phyloP scores from a whole-genome alignment of 2,113 vertebrate genomes.

The Saiga tatarica region DNA sequence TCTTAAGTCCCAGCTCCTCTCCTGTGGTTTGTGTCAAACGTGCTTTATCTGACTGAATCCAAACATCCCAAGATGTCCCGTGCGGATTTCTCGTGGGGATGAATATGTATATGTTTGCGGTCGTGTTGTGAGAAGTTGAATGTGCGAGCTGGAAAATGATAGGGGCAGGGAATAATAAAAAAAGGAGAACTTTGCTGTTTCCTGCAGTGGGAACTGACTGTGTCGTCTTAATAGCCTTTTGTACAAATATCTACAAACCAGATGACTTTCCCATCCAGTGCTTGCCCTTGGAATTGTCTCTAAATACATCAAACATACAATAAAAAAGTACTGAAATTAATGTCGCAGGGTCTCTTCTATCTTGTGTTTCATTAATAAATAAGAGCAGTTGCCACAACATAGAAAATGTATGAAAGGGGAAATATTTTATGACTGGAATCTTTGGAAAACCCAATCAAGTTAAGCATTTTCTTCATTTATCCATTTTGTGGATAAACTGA shows the following conservation, averaged over 20 bases:
- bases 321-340: conserved; percentile 44
- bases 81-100: conserved; percentile 55
- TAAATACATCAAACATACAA: conserved; percentile 57
- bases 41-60: background rate
- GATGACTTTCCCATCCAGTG: conserved; percentile 42
- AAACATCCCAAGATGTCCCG: background rate
- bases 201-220: conserved; percentile 3
- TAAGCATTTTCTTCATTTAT: background rate
- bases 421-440: background rate
- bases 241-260: conserved; percentile 33
- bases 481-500: background rate
- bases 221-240: conserved; percentile 60
- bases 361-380: background rate
- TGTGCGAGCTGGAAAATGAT: conserved; percentile 59
- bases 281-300: conserved; percentile 61
- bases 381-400: background rate
- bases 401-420: background rate
- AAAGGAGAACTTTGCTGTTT: conserved; percentile 21
- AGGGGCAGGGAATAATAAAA: conserved; percentile 58
- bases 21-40: background rate
- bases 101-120: conserved; percentile 22
- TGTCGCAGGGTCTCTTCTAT: background rate
- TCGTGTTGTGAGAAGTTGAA: conserved; percentile 39
- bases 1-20: background rate
- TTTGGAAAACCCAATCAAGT: background rate